Base-by-base conservation (phyloP, 2,888 invertebrate species). In the Dynastes tityus region DNA sequence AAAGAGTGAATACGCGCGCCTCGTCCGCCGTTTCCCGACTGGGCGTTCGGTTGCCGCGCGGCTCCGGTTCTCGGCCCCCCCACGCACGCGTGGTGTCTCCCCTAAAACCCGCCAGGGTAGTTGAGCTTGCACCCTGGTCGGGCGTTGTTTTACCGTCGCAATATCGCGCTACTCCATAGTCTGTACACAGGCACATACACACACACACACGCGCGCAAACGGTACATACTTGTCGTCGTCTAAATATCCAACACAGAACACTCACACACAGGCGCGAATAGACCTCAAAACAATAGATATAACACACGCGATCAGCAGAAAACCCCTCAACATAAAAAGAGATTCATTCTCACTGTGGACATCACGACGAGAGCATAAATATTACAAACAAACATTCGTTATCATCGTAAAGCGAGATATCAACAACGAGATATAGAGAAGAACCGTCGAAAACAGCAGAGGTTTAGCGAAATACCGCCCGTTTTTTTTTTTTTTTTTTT, bases 41-140 rank as follows among this genome's bases (percentile, higher is more conserved):
- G 73, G 55, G 61, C 27, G 61, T 61, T 40, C 27, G 55, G 53
- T 61, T 37, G 78, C 79, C 84, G 84, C 84, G 83, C 84, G 82
- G 81, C 83, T 81, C 83, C 82, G 82, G 86, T 87, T 87, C 87
- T 87, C 87, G 87, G 82, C 85, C 86, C 22, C 87, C 86, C 86
- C 85, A 84, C 84, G n/a, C n/a, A n/a, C n/a, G 58, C 61, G 49
- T 78, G 71, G 63, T 75, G 49, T 77, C 80, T 80, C 85, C 86
- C 85, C 85, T 85, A n/a, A n/a, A n/a, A n/a, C n/a, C n/a, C 79
- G 78, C 85, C 85, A 83, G 87, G 87, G 87, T 84, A 82, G 84
- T 87, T 85, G 85, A 87, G 86, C 83, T 84, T 84, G 84, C 84
- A 85, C 86, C 85, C 86, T 84, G 83, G 82, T 82, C 85, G 85